Conservation (phyloP, 2,113 vertebrate species). For the Bolborhynchus lineola region DNA sequence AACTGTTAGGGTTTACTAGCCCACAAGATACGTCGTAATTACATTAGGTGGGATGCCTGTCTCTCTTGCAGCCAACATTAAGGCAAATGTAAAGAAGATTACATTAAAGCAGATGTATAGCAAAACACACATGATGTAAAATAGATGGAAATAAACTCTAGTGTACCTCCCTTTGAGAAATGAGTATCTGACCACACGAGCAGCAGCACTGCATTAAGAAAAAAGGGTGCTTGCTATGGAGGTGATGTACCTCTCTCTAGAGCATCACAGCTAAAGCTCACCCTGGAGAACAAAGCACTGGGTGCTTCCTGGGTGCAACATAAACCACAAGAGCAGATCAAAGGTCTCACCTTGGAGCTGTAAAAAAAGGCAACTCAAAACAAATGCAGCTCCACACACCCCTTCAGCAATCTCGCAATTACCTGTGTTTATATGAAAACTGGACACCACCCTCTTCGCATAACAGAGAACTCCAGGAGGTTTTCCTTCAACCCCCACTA, state of each 20-base stretch:
- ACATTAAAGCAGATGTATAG: not conserved
- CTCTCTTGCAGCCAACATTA: not conserved
- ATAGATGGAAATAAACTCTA: not conserved
- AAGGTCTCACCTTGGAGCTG: not conserved
- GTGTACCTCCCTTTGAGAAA: not conserved
- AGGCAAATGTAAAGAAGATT: not conserved
- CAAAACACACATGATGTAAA: not conserved
- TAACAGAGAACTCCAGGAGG: not conserved
- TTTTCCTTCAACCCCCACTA: not conserved
- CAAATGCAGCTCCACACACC: not conserved
- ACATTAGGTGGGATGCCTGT: not conserved
- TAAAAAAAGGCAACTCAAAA: conserved; percentile 9
- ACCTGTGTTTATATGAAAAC: not conserved
- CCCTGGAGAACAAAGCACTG: not conserved
- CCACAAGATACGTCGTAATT: not conserved
- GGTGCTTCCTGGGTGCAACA: not conserved
- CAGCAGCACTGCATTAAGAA: not conserved
- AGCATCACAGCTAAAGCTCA: not conserved
- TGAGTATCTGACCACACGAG: not conserved
- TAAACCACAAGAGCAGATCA: conserved; percentile 1
- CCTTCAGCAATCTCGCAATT: not conserved
- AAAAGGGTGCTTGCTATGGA: not conserved
- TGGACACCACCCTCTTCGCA: not conserved
- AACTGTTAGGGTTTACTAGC: not conserved
- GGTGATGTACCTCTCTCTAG: not conserved